phyloP scores from a whole-genome alignment of 2,888 invertebrate species.

The Cheilosia soror region DNA sequence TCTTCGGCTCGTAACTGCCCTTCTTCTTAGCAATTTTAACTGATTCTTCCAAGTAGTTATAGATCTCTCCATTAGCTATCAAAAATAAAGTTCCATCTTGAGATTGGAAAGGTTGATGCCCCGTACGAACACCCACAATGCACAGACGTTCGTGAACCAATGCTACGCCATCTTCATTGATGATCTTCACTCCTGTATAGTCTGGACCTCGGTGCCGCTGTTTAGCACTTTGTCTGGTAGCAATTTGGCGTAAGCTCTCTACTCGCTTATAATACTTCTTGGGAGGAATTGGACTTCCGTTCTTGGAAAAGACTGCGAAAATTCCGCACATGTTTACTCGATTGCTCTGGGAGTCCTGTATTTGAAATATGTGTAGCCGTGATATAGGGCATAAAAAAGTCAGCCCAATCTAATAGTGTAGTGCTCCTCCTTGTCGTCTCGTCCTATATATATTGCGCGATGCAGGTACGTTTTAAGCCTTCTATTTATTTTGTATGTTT shows the following conservation, averaged over 20 bases:
- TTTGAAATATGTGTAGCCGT: too few relatives aligned
- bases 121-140: slow-evolving; percentile 81
- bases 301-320: slow-evolving; percentile 82
- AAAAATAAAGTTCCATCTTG: slow-evolving; percentile 80
- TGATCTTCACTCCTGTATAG: slow-evolving; percentile 80
- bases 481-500: too few relatives aligned
- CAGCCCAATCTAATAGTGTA: too few relatives aligned
- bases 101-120: slow-evolving; percentile 82
- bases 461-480: too few relatives aligned
- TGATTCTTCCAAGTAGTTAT: slow-evolving; percentile 82
- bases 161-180: slow-evolving; percentile 80
- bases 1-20: slow-evolving; percentile 80
- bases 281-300: slow-evolving; percentile 78
- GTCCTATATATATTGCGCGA: too few relatives aligned
- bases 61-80: slow-evolving; percentile 83
- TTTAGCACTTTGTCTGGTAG: slow-evolving; percentile 81
- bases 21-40: slow-evolving; percentile 80
- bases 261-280: slow-evolving; percentile 77
- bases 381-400: too few relatives aligned
- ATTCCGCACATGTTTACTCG: slow-evolving; percentile 81
- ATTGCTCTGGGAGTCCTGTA: too few relatives aligned
- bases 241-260: slow-evolving; percentile 81
- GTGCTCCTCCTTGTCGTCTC: too few relatives aligned
- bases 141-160: slow-evolving; percentile 82
- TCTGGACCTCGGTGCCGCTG: slow-evolving; percentile 83